Percentiles rank a stretch among this genome's conserved stretches.
phyloP scores from a whole-genome alignment of 1,140 invertebrate genomes.

The Tigriopus japonicus region DNA sequence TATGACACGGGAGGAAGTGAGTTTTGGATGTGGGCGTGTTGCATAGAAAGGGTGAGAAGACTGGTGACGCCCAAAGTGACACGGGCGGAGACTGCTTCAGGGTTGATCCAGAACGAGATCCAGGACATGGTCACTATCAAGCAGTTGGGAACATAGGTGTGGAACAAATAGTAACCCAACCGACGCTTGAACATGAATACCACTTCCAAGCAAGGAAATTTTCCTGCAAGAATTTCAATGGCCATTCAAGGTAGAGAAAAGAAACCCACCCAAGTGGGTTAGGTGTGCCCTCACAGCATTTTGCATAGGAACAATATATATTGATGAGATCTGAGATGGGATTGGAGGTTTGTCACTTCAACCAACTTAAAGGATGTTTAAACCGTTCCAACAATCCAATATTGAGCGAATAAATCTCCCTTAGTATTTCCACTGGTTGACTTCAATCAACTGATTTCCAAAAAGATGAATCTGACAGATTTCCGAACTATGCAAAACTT shows the following conservation, averaged over 20 bases:
- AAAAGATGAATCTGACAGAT: no score
- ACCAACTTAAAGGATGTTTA: no score
- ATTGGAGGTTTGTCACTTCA: no score
- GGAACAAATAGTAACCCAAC: conserved; percentile 74
- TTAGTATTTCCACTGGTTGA: no score
- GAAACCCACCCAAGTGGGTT: background rate
- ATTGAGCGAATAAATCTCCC: no score
- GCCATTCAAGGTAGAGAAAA: no score
- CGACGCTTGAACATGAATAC: conserved; percentile 59
- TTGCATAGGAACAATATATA: no score
- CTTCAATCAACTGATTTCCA: no score
- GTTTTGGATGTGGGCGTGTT: conserved; percentile 72
- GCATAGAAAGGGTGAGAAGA: conserved; percentile 41
- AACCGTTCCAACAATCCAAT: no score
- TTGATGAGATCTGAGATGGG: no score
- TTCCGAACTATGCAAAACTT: no score
- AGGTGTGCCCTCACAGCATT: no score
- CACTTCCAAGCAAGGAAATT: conserved; percentile 67
- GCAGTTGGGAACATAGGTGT: conserved; percentile 73
- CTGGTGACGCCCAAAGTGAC: background rate
- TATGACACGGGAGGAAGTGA: conserved; percentile 73
- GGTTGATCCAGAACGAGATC: conserved; percentile 84
- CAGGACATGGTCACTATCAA: conserved; percentile 79
- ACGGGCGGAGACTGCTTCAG: conserved; percentile 1
- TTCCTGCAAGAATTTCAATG: conserved; percentile 32